Conservation (phyloP, 2,888 invertebrate genomes). For the Sminthurinus aureus region DNA sequence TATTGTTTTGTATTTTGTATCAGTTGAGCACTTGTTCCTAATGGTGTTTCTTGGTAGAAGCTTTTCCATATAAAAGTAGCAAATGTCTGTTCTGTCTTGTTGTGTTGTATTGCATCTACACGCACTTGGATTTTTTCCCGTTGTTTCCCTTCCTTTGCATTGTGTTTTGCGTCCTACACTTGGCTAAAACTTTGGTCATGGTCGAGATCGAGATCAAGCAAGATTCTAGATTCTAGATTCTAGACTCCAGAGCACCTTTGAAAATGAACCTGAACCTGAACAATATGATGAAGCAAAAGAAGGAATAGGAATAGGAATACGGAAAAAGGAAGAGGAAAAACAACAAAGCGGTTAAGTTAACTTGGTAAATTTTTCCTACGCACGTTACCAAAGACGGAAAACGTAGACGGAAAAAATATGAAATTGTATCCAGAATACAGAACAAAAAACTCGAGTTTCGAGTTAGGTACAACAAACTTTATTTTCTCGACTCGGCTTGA, state of each 20-base stretch:
- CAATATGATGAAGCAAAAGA: too few species aligned
- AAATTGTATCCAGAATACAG: not conserved
- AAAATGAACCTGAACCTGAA: too few species aligned
- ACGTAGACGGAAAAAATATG: not conserved
- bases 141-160: too few species aligned
- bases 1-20: too few species aligned
- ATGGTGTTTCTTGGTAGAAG: not conserved
- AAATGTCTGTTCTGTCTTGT: too few species aligned
- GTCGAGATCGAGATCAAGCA: not conserved
- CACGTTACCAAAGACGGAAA: not conserved
- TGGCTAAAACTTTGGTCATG: not conserved
- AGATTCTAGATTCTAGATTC: too few species aligned
- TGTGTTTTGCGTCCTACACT: not conserved
- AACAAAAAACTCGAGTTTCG: not conserved
- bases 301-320: too few species aligned
- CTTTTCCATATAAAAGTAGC: not conserved
- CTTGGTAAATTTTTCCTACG: not conserved
- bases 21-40: not conserved
- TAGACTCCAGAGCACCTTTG: too few species aligned
- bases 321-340: too few species aligned
- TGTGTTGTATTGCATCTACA: not conserved
- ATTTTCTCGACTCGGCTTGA: not conserved
- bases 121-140: too few species aligned
- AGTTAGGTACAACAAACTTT: constrained; percentile 18
- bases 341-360: too few species aligned